A percentile compares a stretch with the other conserved stretches of the same genome.
phyloP scores from a whole-genome alignment of 1,140 invertebrate genomes.

The Scaptomyza pallida region DNA sequence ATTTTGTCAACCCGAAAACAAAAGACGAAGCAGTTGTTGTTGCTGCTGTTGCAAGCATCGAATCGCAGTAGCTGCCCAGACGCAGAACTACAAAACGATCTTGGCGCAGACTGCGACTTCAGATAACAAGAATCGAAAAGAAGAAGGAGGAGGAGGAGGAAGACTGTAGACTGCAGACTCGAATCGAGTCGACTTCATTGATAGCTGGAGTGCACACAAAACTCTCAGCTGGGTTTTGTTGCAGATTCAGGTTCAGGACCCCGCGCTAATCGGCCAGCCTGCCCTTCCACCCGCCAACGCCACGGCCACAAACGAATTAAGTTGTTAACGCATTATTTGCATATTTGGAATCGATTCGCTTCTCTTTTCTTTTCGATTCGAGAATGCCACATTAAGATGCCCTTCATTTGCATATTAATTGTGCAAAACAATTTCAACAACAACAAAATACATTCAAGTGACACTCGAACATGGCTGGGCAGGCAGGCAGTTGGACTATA shows the following conservation, averaged over 20 bases:
- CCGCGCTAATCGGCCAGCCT: conserved; percentile 64
- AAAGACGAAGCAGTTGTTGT: conserved; percentile 13
- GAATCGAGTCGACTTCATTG: background rate
- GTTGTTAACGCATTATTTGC: conserved; percentile 84
- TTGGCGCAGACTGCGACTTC: conserved; percentile 34
- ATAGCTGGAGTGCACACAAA: conserved; percentile 6
- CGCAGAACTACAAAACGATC: conserved; percentile 75
- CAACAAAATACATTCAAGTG: conserved; percentile 44
- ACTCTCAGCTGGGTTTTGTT: conserved; percentile 26
- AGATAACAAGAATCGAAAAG: conserved; percentile 50
- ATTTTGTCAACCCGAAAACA: conserved; percentile 77
- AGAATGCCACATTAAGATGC: conserved; percentile 68
- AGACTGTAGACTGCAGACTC: background rate
- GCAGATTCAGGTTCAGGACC: conserved; percentile 59
- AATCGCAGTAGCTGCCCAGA: conserved; percentile 77
- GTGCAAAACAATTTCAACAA: conserved; percentile 66
- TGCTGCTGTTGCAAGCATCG: conserved; percentile 14
- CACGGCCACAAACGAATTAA: conserved; percentile 64
- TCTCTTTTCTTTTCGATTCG: conserved; percentile 1
- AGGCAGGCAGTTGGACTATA: background rate
- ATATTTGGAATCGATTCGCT: conserved; percentile 67
- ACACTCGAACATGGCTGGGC: conserved; percentile 46
- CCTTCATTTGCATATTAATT: conserved; percentile 83
- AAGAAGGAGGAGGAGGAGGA: background rate
- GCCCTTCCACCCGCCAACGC: background rate